Conservation (phyloP, 2,797 vertebrate species). For the Neosilurus mollespiculum region DNA sequence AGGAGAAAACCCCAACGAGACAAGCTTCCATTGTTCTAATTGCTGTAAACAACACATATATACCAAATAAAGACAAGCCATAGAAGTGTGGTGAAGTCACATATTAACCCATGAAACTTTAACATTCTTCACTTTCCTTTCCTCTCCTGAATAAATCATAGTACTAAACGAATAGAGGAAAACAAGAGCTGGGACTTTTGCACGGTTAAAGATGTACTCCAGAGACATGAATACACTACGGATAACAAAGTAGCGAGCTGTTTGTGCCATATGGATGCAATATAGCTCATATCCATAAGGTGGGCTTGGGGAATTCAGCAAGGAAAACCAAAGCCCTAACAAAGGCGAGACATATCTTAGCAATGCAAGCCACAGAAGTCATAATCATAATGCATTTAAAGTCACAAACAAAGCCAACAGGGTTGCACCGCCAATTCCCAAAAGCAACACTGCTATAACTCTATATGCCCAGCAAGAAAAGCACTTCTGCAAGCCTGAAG, state of each 20-base stretch:
- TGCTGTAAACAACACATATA: constrained; percentile 44
- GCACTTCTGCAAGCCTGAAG: constrained; percentile 35
- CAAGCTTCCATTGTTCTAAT: constrained; percentile 46
- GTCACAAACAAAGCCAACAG: constrained; percentile 46
- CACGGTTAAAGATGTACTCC: background rate
- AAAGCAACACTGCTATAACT: constrained; percentile 37
- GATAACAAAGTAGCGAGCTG: constrained; percentile 8
- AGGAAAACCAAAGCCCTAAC: constrained; percentile 19
- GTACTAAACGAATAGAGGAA: background rate
- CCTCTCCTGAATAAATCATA: background rate
- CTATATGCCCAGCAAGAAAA: constrained; percentile 39
- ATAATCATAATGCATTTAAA: constrained; percentile 44
- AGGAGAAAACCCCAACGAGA: constrained; percentile 41
- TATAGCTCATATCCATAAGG: constrained; percentile 20
- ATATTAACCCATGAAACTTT: background rate
- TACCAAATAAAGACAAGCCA: constrained; percentile 22
- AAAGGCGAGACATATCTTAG: constrained; percentile 23
- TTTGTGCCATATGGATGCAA: background rate
- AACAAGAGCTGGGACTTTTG: background rate
- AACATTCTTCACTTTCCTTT: background rate
- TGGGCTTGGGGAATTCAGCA: constrained; percentile 1
- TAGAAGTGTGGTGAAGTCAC: constrained; percentile 38
- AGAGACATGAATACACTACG: background rate
- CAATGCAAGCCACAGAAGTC: constrained; percentile 27
- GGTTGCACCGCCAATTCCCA: constrained; percentile 16